Conservation (phyloP, 2,888 invertebrate species). For the Diabrotica balteata region DNA sequence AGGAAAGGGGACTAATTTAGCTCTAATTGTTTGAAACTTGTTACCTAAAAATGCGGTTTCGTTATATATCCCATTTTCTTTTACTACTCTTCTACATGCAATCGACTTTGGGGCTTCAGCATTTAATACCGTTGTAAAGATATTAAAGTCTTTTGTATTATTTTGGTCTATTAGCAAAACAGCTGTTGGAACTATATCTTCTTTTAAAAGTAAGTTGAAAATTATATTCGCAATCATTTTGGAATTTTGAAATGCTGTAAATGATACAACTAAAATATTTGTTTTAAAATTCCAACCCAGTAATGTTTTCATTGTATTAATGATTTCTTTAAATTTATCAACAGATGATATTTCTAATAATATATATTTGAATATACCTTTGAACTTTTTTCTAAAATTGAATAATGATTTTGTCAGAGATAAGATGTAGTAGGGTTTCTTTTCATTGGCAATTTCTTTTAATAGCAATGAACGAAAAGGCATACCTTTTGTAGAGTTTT, state of each 20-base stretch:
- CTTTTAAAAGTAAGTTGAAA: background rate
- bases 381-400: too few relatives aligned
- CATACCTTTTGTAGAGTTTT: background rate
- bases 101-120: too few relatives aligned
- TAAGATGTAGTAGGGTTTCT: background rate
- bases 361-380: background rate
- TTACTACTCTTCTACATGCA: too few relatives aligned
- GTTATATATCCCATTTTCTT: too few relatives aligned
- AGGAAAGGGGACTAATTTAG: background rate
- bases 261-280: background rate
- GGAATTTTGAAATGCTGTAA: background rate
- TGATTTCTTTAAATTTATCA: background rate
- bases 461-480: background rate
- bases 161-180: too few relatives aligned
- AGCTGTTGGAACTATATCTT: background rate
- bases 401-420: too few relatives aligned
- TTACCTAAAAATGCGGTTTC: background rate
- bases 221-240: background rate
- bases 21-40: background rate
- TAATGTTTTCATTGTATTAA: background rate
- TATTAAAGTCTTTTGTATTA: too few relatives aligned
- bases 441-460: background rate
- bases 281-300: background rate
- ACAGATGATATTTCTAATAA: background rate
- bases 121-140: too few relatives aligned